These are phyloP conservation scores for Ectobius pallidus DNA, from an alignment of 2,888 invertebrate species.

Conservation along the genomic window DNA sequence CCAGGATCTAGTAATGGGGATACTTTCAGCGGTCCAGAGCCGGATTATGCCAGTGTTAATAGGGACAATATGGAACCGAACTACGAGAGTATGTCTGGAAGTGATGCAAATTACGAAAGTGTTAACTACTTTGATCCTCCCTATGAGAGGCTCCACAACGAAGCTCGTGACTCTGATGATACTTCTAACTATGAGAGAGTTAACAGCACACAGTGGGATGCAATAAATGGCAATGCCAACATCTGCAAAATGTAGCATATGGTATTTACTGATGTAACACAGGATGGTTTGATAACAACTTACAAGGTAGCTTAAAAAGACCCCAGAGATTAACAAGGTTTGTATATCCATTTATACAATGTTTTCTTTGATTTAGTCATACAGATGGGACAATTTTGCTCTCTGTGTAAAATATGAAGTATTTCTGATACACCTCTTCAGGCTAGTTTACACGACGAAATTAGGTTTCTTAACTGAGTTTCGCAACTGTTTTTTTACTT, in stretches of 20 bases:
- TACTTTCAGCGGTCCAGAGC: conserved; percentile 10
- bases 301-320: no score
- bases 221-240: conserved; percentile 1
- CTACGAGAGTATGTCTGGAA: conserved; percentile 75
- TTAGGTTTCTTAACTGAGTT: no score
- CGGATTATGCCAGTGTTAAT: conserved; percentile 29
- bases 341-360: no score
- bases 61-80: conserved; percentile 64
- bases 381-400: no score
- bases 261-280: background rate
- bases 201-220: conserved; percentile 13
- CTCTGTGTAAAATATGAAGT: no score
- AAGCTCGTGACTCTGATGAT: conserved; percentile 37
- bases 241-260: conserved; percentile 6
- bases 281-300: no score
- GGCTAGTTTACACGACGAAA: no score
- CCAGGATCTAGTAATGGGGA: background rate
- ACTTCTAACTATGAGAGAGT: conserved; percentile 34
- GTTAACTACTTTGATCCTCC: conserved; percentile 74
- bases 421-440: no score
- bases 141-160: conserved; percentile 65
- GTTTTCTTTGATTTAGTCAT: no score
- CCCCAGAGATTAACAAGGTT: no score
- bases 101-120: conserved; percentile 70
- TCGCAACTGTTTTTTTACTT: no score